phyloP scores from a whole-genome alignment of 1,140 invertebrate species.

The Drosophila guanche region DNA sequence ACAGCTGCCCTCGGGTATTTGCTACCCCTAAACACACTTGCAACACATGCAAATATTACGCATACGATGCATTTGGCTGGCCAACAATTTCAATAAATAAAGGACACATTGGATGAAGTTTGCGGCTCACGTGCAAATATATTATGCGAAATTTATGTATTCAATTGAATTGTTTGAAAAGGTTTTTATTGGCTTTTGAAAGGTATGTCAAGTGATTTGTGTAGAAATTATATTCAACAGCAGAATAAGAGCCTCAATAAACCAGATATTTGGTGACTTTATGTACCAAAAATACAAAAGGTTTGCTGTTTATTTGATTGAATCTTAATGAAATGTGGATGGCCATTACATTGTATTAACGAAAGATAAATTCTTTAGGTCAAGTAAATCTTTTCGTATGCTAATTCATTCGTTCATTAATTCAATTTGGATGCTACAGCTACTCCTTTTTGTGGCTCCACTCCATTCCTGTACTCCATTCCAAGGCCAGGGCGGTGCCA shows the following conservation, averaged over 20 bases:
- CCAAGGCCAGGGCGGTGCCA: conserved; percentile 18
- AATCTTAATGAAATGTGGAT: no score
- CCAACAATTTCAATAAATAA: conserved; percentile 7
- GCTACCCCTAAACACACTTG: background rate
- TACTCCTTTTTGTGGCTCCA: background rate
- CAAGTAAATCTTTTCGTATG: conserved; percentile 1
- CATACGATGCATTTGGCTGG: conserved; percentile 46
- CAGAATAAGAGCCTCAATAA: no score
- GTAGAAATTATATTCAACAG: no score
- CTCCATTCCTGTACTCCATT: background rate
- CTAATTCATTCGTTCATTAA: conserved; percentile 15
- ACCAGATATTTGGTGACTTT: no score
- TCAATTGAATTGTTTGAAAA: conserved; percentile 53
- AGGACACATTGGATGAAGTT: conserved; percentile 11
- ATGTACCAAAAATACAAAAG: no score
- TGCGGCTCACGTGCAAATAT: conserved; percentile 49
- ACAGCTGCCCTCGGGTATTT: conserved; percentile 36
- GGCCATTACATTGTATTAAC: no score
- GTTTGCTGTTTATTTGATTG: no score
- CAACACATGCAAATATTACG: conserved; percentile 39
- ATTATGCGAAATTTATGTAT: conserved; percentile 61
- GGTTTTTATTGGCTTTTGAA: conserved; percentile 1
- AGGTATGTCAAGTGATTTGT: no score
- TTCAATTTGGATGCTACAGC: background rate
- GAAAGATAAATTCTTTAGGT: no score